Conservation (phyloP, 2,888 invertebrate genomes). For the Ichneumon xanthorius region DNA sequence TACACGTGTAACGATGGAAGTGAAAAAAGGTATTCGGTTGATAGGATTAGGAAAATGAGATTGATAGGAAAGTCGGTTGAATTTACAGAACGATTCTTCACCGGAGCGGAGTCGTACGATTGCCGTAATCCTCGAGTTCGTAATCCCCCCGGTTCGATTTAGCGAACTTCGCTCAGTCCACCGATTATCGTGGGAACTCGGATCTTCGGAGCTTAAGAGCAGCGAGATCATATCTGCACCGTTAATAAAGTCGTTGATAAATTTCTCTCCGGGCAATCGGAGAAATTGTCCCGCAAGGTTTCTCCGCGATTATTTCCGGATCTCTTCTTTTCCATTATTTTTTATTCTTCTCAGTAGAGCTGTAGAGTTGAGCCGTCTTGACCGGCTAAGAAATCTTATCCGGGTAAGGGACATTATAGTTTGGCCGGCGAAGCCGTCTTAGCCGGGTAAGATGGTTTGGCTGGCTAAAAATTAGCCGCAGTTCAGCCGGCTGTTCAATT, state of each 20-base stretch:
- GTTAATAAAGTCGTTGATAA: neutral
- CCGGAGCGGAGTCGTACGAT: neutral
- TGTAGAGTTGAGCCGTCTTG: too few relatives aligned
- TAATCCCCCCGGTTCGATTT: slow-evolving; percentile 17
- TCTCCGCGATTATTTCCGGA: neutral
- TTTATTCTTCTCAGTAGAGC: neutral
- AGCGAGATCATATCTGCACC: neutral
- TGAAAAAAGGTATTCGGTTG: neutral
- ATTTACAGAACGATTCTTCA: slow-evolving; percentile 6
- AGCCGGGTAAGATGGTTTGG: too few relatives aligned
- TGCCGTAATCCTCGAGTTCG: neutral
- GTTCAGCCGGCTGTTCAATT: too few relatives aligned
- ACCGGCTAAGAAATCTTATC: too few relatives aligned
- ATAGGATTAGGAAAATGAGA: slow-evolving; percentile 11
- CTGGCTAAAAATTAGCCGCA: too few relatives aligned
- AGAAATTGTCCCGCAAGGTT: neutral
- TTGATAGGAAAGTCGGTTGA: neutral
- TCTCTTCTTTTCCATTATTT: neutral
- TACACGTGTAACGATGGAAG: neutral
- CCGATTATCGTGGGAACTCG: neutral
- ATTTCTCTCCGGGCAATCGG: neutral
- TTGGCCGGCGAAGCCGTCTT: too few relatives aligned
- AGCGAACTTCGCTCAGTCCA: neutral
- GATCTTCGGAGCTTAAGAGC: neutral
- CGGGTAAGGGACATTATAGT: too few relatives aligned